Conservation (phyloP, 2,797 vertebrate genomes). For the Esox masquinongy region DNA sequence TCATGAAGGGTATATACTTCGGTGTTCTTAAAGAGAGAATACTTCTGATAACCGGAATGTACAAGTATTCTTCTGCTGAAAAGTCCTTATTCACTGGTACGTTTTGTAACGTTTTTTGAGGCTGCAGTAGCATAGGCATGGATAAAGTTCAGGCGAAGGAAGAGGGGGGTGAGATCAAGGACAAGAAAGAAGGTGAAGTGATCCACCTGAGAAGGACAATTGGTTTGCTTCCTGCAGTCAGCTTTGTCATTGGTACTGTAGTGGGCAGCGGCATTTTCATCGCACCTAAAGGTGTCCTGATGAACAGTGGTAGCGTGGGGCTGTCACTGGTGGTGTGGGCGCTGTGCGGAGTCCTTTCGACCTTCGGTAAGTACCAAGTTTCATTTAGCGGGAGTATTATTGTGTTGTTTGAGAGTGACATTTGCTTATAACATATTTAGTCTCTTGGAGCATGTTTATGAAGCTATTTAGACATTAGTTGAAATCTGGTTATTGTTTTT, state of each 20-base stretch:
- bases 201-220: slow-evolving; percentile 80
- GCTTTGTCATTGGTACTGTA: slow-evolving; percentile 82
- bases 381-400: not conserved
- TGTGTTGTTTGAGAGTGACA: not conserved
- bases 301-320: slow-evolving; percentile 84
- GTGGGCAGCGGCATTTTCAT: slow-evolving; percentile 91
- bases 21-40: not conserved
- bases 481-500: not conserved
- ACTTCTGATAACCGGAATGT: not conserved
- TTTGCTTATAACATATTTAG: not conserved
- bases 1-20: not conserved
- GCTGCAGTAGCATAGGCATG: slow-evolving; percentile 33
- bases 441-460: not conserved
- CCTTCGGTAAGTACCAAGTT: slow-evolving; percentile 73
- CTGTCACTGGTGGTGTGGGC: slow-evolving; percentile 83
- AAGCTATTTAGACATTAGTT: not conserved
- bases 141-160: slow-evolving; percentile 21
- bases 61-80: not conserved
- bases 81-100: not conserved
- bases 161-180: slow-evolving; percentile 16
- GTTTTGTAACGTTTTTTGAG: not conserved
- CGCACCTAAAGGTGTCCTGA: slow-evolving; percentile 85
- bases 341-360: slow-evolving; percentile 80
- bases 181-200: slow-evolving; percentile 42
- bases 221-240: slow-evolving; percentile 76